These are phyloP conservation scores for Lampris incognitus DNA, from an alignment of 2,113 vertebrate genomes.

Conservation along the genomic window DNA sequence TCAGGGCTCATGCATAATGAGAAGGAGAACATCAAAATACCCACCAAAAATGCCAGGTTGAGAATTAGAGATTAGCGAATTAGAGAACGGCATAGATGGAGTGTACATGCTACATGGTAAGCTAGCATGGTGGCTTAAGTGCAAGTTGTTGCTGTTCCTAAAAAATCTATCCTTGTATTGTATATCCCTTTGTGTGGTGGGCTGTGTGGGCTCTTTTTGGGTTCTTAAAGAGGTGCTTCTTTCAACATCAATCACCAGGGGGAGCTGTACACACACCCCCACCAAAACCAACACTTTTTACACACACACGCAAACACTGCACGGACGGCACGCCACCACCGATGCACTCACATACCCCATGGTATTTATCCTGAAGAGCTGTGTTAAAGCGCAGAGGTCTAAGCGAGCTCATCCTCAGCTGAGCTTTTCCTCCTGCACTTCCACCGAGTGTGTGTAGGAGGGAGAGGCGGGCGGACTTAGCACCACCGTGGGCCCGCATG, in stretches of 20 bases:
- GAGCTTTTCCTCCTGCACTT: neutral
- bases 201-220: neutral
- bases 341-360: neutral
- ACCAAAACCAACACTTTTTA: neutral
- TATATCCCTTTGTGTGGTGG: neutral
- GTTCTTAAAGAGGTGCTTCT: neutral
- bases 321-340: neutral
- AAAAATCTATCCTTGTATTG: neutral
- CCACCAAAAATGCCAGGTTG: no score
- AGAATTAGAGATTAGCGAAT: no score
- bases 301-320: neutral
- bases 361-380: neutral
- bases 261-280: constrained; percentile 31
- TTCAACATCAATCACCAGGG: constrained; percentile 37
- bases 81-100: no score
- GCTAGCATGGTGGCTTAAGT: neutral
- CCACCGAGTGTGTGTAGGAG: constrained; percentile 5
- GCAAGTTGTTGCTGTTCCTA: neutral
- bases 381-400: neutral
- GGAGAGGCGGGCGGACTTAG: neutral
- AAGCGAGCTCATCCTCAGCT: neutral
- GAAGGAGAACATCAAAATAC: no score
- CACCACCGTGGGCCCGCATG: neutral
- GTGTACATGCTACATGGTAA: no score
- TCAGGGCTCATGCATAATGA: no score